Percentiles rank a stretch among this genome's conserved stretches.
These are phyloP conservation scores for Falco berigora DNA, from an alignment of 2,797 vertebrate species.

Conservation along the genomic window DNA sequence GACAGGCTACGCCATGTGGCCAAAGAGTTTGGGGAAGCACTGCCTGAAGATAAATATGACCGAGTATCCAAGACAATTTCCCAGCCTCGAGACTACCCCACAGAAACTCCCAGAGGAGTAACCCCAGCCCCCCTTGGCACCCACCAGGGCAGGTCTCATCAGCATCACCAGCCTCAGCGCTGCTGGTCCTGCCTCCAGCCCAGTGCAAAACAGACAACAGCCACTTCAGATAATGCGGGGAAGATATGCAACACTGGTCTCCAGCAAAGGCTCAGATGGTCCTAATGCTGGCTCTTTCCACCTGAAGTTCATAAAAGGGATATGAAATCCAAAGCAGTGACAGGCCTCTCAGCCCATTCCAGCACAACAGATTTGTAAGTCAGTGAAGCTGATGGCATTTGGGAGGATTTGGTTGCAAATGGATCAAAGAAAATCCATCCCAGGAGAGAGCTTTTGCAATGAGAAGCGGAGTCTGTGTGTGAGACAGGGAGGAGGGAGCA, in stretches of 20 bases:
- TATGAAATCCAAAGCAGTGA: background rate
- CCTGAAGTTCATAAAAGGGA: background rate
- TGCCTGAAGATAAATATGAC: background rate
- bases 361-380: background rate
- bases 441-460: background rate
- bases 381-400: background rate
- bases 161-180: background rate
- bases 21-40: background rate
- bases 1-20: background rate
- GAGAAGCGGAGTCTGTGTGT: background rate
- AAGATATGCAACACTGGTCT: background rate
- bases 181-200: background rate
- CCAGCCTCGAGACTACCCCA: background rate
- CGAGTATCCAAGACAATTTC: background rate
- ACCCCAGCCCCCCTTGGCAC: background rate
- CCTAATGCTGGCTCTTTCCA: background rate
- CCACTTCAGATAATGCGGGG: background rate
- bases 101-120: background rate
- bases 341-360: background rate
- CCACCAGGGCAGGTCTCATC: background rate
- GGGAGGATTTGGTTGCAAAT: conserved; percentile 23
- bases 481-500: conserved; percentile 16
- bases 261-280: background rate
- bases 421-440: conserved; percentile 40
- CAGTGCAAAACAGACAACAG: background rate